Conservation (phyloP, 2,888 invertebrate genomes). For the Cerastis rubricosa region DNA sequence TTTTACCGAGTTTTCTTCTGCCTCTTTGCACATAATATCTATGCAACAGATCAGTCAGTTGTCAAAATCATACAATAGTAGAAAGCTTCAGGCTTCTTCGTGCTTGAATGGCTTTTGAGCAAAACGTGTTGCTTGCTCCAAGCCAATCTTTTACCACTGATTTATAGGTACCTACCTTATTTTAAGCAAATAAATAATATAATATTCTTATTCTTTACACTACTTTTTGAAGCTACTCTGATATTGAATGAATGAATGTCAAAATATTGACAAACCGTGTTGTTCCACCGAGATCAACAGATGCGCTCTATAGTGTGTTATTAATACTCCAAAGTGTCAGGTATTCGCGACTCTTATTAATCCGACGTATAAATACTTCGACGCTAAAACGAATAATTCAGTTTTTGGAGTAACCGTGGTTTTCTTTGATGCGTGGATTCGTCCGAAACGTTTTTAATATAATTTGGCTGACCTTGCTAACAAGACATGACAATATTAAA, state of each 20-base stretch:
- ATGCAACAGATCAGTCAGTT: too few relatives aligned
- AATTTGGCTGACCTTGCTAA: not conserved
- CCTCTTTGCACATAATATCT: too few relatives aligned
- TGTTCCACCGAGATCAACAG: not conserved
- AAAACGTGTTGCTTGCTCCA: too few relatives aligned
- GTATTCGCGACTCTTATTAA: constrained; percentile 51
- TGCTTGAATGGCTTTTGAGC: too few relatives aligned
- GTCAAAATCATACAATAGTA: too few relatives aligned
- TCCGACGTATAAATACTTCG: constrained; percentile 63
- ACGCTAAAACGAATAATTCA: constrained; percentile 69
- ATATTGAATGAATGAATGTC: not conserved
- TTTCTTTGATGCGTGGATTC: constrained; percentile 3
- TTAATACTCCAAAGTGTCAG: constrained; percentile 22
- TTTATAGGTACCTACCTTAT: too few relatives aligned
- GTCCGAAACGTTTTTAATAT: not conserved
- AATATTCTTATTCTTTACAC: too few relatives aligned
- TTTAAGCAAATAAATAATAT: too few relatives aligned
- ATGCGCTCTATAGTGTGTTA: constrained; percentile 16
- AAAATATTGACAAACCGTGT: not conserved
- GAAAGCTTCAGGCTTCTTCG: too few relatives aligned
- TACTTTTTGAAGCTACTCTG: not conserved
- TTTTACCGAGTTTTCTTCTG: too few relatives aligned
- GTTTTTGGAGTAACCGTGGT: constrained; percentile 59
- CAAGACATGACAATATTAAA: not conserved
- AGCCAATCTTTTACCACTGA: too few relatives aligned